These are phyloP conservation scores for Morpho deidamia DNA, from an alignment of 2,888 invertebrate species.

Conservation along the genomic window DNA sequence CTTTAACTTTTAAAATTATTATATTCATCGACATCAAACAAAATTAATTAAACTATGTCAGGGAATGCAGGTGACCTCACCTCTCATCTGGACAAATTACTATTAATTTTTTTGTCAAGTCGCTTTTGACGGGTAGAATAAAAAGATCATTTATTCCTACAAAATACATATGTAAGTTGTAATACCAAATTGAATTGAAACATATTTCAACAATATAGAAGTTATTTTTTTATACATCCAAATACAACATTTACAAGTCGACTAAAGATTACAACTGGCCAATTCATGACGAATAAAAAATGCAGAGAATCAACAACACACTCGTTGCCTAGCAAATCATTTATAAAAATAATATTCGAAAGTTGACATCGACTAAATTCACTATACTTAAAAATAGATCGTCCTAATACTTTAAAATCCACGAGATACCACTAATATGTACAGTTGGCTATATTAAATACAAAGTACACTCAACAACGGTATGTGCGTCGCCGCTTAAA, in stretches of 20 bases:
- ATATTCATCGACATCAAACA: no score
- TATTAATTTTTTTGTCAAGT: no score
- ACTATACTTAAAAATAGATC: conserved; percentile 61
- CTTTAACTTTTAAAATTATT: no score
- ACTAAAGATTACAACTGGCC: conserved; percentile 28
- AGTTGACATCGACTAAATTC: conserved; percentile 44
- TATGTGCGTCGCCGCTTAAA: conserved; percentile 26
- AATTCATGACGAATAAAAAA: conserved; percentile 26
- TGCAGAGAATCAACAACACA: conserved; percentile 43
- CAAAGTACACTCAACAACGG: conserved; percentile 32
- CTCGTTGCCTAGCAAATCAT: conserved; percentile 70
- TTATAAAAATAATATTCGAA: conserved; percentile 62
- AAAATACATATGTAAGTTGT: no score
- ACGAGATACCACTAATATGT: conserved; percentile 52
- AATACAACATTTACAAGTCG: conserved; percentile 17
- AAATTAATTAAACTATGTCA: no score
- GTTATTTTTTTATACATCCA: conserved; percentile 40
- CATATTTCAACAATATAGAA: background rate
- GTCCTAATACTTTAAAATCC: conserved; percentile 57
- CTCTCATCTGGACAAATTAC: no score
- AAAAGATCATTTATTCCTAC: no score
- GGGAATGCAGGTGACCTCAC: no score
- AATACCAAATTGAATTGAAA: conserved; percentile 3
- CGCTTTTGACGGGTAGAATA: no score
- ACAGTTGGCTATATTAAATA: conserved; percentile 53